These are phyloP conservation scores for Trypoxylus dichotomus DNA, from an alignment of 1,140 invertebrate genomes.

Conservation along the genomic window DNA sequence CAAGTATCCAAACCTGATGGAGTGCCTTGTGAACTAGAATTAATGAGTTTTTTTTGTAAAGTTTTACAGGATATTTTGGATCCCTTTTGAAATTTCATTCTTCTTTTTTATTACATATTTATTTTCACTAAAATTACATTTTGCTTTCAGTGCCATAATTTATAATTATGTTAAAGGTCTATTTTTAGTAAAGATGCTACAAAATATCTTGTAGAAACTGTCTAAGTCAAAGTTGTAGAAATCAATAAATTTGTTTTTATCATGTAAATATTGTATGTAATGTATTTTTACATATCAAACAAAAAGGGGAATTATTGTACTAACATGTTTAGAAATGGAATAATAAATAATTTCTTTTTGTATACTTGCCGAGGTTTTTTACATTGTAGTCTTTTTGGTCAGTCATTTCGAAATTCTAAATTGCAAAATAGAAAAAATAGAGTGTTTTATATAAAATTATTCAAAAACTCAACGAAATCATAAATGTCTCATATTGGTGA, in stretches of 20 bases:
- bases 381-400: neutral
- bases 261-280: conserved; percentile 28
- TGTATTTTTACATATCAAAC: conserved; percentile 29
- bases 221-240: conserved; percentile 19
- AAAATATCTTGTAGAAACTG: conserved; percentile 12
- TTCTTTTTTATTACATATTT: neutral
- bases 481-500: conserved; percentile 2
- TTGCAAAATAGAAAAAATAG: neutral
- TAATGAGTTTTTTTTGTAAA: conserved; percentile 11
- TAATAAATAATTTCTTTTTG: conserved; percentile 28
- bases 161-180: neutral
- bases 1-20: conserved; percentile 43
- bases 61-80: neutral
- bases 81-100: neutral
- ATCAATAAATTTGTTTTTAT: conserved; percentile 21
- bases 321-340: conserved; percentile 21
- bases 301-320: conserved; percentile 27
- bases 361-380: conserved; percentile 28
- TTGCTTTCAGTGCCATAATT: conserved; percentile 9
- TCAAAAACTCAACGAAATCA: neutral
- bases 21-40: conserved; percentile 45
- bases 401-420: neutral
- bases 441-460: neutral
- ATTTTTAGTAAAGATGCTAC: neutral
- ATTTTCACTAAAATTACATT: conserved; percentile 3